Percentiles rank a stretch among this genome's conserved stretches.
These are phyloP conservation scores for Erpetoichthys calabaricus DNA, from an alignment of 2,797 vertebrate genomes.

Conservation along the genomic window DNA sequence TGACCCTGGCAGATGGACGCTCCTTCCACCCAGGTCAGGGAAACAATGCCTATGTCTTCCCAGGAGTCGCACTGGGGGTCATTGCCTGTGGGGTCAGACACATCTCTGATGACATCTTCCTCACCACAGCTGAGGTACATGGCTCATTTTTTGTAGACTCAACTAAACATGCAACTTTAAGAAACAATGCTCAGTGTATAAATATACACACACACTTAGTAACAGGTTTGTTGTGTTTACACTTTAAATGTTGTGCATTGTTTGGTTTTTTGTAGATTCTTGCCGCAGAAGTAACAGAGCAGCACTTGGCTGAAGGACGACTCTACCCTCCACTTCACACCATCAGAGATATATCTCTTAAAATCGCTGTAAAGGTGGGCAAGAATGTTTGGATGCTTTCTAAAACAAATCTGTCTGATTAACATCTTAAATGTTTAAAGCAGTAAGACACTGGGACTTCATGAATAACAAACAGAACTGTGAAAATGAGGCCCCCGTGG, in stretches of 20 bases:
- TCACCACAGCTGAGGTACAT: constrained; percentile 81
- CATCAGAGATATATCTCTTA: constrained; percentile 90
- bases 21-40: constrained; percentile 89
- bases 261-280: constrained; percentile 51
- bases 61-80: constrained; percentile 81
- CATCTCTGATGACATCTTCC: constrained; percentile 86
- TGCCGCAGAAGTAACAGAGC: constrained; percentile 77
- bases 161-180: too few relatives aligned
- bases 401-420: neutral
- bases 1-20: constrained; percentile 72
- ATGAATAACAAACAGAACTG: too few relatives aligned
- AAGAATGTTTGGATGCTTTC: neutral
- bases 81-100: constrained; percentile 79
- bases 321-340: constrained; percentile 79
- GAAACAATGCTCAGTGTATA: too few relatives aligned
- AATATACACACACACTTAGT: neutral
- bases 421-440: neutral
- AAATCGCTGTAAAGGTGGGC: constrained; percentile 83
- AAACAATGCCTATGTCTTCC: constrained; percentile 94
- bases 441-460: too few relatives aligned
- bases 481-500: too few relatives aligned
- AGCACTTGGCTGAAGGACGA: constrained; percentile 79
- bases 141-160: too few relatives aligned
- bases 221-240: too few relatives aligned
- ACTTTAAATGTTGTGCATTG: too few relatives aligned